Conservation (phyloP, 2,113 vertebrate genomes). For the Anoplopoma fimbria region DNA sequence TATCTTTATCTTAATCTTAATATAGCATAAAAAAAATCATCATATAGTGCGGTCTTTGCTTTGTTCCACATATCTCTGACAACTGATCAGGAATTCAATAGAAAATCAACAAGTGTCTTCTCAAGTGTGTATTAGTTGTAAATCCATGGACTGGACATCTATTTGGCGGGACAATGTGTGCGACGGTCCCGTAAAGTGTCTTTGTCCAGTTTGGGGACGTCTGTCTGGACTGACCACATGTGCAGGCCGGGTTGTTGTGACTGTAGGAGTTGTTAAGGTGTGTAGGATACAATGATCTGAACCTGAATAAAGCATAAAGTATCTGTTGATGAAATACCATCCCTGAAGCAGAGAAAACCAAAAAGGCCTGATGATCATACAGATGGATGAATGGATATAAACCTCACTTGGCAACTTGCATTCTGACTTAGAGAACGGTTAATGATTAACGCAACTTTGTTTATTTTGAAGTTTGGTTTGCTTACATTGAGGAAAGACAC, state of each 20-base stretch:
- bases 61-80: not conserved
- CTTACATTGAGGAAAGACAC: conserved; percentile 10
- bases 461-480: conserved; percentile 22
- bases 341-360: not conserved
- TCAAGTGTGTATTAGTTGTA: not conserved
- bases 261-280: not conserved
- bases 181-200: conserved; percentile 6
- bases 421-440: not conserved
- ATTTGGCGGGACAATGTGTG: conserved; percentile 22
- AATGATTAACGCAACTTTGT: conserved; percentile 34
- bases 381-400: not conserved
- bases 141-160: conserved; percentile 8
- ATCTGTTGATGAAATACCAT: not conserved
- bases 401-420: not conserved
- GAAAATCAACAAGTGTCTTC: not conserved
- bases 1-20: not conserved
- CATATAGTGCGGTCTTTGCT: not conserved
- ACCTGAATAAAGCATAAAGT: not conserved
- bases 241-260: conserved; percentile 28
- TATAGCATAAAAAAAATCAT: not conserved
- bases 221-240: conserved; percentile 68
- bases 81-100: not conserved
- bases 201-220: conserved; percentile 47
- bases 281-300: not conserved
- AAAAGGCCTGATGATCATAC: no score